Evolutionary conservation across 2,113 vertebrate species (phyloP).

Genomic region (Embiotoca jacksoni): DNA sequence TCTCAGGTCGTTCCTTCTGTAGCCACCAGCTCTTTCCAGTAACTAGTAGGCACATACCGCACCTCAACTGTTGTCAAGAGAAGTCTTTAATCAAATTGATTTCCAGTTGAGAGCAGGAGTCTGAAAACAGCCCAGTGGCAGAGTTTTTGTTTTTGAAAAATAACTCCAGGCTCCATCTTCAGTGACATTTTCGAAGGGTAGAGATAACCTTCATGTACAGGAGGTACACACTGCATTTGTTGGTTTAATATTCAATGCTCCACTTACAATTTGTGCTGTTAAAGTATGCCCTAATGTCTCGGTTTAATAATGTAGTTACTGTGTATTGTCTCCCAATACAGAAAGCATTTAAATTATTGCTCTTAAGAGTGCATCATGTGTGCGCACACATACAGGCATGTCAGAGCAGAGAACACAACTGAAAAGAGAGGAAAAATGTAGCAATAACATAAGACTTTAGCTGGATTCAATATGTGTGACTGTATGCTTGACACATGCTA

Average conservation of each 20-base stretch:
- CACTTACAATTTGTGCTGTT: background rate
- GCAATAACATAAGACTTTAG: too few relatives aligned
- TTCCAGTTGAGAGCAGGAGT: background rate
- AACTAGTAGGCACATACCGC: background rate
- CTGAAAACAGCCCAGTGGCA: background rate
- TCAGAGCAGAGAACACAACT: too few relatives aligned
- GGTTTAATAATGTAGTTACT: background rate
- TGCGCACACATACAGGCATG: background rate
- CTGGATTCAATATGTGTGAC: too few relatives aligned
- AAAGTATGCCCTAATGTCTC: background rate
- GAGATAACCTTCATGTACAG: background rate
- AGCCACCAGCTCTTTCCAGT: too few relatives aligned
- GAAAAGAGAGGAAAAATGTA: too few relatives aligned
- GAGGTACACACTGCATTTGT: background rate
- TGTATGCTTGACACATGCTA: too few relatives aligned
- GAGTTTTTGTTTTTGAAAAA: too few relatives aligned
- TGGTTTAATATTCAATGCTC: too few relatives aligned
- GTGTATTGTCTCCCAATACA: background rate
- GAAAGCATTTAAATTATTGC: background rate
- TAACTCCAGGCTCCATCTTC: background rate
- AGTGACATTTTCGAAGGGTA: background rate
- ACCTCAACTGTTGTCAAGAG: background rate
- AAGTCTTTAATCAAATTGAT: constrained; percentile 4
- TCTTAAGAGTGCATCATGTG: background rate
- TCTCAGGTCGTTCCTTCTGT: background rate